These are phyloP conservation scores for Drosophila nigrodunni DNA, from an alignment of 1,140 invertebrate species.

Conservation along the genomic window DNA sequence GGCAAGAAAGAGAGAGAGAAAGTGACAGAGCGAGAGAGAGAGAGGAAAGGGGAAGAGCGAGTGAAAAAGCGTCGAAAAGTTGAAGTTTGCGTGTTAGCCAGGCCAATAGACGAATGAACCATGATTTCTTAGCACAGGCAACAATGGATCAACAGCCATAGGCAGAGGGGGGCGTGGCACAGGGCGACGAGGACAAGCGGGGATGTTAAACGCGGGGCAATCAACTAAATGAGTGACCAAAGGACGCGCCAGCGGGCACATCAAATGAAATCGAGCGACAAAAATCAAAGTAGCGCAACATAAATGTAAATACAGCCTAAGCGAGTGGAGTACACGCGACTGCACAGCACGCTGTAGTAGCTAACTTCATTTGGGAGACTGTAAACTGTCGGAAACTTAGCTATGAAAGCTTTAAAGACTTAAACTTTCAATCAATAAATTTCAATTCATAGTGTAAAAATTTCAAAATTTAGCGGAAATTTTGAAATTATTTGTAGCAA, in stretches of 20 bases:
- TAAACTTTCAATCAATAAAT: too few relatives aligned
- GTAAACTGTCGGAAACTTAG: not conserved
- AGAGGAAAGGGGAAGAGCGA: not conserved
- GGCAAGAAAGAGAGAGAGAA: too few relatives aligned
- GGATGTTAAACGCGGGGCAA: slow-evolving; percentile 34
- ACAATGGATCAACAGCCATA: slow-evolving; percentile 19
- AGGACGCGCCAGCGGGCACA: slow-evolving; percentile 61
- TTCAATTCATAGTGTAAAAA: too few relatives aligned
- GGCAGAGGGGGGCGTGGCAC: not conserved
- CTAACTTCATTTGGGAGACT: not conserved
- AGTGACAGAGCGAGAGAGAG: not conserved
- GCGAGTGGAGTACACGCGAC: not conserved
- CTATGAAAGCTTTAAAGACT: too few relatives aligned
- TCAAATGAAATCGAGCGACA: slow-evolving; percentile 77
- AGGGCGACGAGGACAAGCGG: not conserved
- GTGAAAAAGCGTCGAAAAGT: not conserved
- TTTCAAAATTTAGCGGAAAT: too few relatives aligned
- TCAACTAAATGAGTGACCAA: slow-evolving; percentile 73
- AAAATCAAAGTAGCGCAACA: slow-evolving; percentile 59
- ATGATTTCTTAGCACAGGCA: slow-evolving; percentile 21
- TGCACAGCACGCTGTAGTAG: not conserved
- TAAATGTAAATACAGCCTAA: slow-evolving; percentile 37
- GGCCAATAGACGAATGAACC: slow-evolving; percentile 9
- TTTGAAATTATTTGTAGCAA: too few relatives aligned
- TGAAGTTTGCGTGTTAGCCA: slow-evolving; percentile 37